Evolutionary conservation across 2,113 vertebrate species (phyloP).

Genomic region (Ammodramus savannarum): DNA sequence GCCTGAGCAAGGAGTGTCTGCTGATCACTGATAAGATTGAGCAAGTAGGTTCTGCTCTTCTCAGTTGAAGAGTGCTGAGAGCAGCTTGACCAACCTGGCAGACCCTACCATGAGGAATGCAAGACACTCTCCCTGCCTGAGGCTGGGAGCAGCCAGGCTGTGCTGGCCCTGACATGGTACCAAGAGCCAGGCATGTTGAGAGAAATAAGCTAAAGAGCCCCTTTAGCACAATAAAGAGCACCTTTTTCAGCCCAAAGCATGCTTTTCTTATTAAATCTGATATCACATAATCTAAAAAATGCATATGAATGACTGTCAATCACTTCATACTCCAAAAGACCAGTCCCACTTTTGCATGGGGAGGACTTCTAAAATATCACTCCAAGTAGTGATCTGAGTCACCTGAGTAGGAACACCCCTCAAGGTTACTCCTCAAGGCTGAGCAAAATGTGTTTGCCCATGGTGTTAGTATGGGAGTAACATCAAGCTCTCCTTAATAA

Average conservation of each 20-base stretch:
- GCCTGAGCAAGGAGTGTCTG: background rate
- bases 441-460: background rate
- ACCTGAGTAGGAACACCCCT: background rate
- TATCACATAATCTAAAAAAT: background rate
- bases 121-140: background rate
- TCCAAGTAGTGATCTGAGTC: background rate
- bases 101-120: background rate
- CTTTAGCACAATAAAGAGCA: too few relatives aligned
- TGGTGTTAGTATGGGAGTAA: background rate
- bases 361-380: background rate
- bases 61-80: background rate
- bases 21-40: background rate
- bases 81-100: background rate
- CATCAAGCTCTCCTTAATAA: background rate
- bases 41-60: background rate
- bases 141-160: background rate
- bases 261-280: background rate
- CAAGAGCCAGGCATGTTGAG: background rate
- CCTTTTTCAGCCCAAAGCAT: background rate
- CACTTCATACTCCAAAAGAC: background rate
- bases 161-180: rapidly evolving
- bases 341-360: background rate
- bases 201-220: background rate
- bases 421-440: background rate
- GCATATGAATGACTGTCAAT: rapidly evolving